Percentiles rank a stretch among this genome's conserved stretches.
phyloP scores from a whole-genome alignment of 2,113 vertebrate genomes.

The Heterochromis multidens region DNA sequence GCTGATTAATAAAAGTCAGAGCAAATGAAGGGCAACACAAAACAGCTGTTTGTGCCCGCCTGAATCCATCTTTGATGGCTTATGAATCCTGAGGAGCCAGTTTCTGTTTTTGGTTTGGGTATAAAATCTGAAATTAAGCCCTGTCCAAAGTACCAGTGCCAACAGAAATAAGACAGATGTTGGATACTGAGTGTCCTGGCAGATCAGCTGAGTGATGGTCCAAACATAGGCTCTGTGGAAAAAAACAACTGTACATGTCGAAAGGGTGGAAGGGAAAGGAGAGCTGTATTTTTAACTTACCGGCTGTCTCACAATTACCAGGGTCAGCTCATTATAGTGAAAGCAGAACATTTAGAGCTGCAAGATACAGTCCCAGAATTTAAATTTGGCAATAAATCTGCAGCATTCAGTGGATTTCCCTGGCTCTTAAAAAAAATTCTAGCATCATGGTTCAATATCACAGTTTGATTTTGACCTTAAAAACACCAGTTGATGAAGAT shows the following conservation, averaged over 20 bases:
- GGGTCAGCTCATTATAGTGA: constrained; percentile 19
- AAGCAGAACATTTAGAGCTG: background rate
- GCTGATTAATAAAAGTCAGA: constrained; percentile 66
- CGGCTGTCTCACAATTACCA: constrained; percentile 26
- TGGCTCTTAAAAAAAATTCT: background rate
- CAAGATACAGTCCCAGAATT: background rate
- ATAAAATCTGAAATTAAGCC: constrained; percentile 51
- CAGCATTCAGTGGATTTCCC: background rate
- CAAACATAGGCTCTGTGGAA: constrained; percentile 13
- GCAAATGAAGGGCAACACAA: constrained; percentile 67
- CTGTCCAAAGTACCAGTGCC: constrained; percentile 28
- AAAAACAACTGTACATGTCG: constrained; percentile 21
- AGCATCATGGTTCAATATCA: background rate
- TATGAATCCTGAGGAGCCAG: constrained; percentile 55
- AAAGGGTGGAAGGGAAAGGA: constrained; percentile 6
- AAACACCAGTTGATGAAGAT: background rate
- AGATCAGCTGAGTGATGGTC: constrained; percentile 31
- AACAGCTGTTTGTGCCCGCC: constrained; percentile 71
- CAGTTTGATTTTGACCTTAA: background rate
- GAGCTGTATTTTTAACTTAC: constrained; percentile 10
- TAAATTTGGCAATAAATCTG: background rate
- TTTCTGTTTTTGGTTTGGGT: constrained; percentile 38
- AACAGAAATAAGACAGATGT: constrained; percentile 67
- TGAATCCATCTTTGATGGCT: constrained; percentile 37
- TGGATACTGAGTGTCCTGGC: constrained; percentile 43